Conservation (phyloP, 2,888 invertebrate genomes). For the Incurvaria masculella region DNA sequence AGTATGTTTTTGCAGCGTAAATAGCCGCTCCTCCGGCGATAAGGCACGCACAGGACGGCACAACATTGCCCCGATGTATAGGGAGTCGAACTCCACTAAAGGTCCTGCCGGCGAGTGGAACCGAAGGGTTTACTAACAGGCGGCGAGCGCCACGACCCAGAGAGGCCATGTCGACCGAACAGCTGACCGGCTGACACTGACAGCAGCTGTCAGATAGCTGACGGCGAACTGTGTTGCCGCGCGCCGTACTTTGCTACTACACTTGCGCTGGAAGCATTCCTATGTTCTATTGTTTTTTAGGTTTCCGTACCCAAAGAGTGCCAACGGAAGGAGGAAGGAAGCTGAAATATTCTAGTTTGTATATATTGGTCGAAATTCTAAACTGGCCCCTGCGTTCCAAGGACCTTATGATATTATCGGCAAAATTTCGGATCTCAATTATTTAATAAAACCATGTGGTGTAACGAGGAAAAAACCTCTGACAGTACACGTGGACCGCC, state of each 20-base stretch:
- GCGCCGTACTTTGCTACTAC: neutral
- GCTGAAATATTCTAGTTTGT: no score
- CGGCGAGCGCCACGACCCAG: conserved; percentile 40
- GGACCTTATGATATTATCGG: no score
- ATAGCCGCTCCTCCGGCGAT: conserved; percentile 38
- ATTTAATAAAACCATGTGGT: no score
- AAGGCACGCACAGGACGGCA: conserved; percentile 42
- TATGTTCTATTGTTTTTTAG: no score
- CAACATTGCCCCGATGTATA: conserved; percentile 29
- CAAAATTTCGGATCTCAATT: no score
- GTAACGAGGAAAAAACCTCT: no score
- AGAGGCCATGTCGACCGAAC: conserved; percentile 52
- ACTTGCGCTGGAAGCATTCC: no score
- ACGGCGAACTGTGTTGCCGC: neutral
- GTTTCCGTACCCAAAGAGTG: no score
- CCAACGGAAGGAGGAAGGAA: no score
- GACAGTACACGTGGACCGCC: no score
- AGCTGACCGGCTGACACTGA: conserved; percentile 33
- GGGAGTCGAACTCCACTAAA: conserved; percentile 31
- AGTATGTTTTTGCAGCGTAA: conserved; percentile 37
- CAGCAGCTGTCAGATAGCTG: conserved; percentile 15
- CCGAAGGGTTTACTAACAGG: conserved; percentile 36
- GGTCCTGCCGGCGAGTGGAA: conserved; percentile 26
- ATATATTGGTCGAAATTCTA: no score
- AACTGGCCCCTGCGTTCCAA: no score